These are phyloP conservation scores for Azemiops feae DNA, from an alignment of 2,113 vertebrate species.

Conservation along the genomic window DNA sequence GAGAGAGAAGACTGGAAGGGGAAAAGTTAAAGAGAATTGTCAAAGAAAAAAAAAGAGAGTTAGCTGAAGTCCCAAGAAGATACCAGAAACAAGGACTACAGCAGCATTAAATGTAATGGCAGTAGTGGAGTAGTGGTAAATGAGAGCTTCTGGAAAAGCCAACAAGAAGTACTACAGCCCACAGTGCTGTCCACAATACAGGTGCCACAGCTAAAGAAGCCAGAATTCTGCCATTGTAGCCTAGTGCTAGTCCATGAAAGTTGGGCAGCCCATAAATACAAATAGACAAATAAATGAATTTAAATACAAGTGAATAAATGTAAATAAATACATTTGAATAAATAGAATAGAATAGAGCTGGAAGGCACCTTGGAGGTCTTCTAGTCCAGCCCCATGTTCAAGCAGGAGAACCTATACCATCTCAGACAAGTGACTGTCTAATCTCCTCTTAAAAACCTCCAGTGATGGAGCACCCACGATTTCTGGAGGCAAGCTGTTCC, in stretches of 20 bases:
- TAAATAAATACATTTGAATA: background rate
- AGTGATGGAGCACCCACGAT: too few species aligned
- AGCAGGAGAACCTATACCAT: too few species aligned
- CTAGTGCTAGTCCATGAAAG: background rate
- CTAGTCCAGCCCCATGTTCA: too few species aligned
- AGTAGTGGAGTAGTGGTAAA: background rate
- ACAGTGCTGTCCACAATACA: background rate
- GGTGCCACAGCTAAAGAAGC: background rate
- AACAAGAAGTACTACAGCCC: background rate
- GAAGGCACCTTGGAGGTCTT: too few species aligned
- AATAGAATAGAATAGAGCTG: background rate
- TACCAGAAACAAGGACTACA: background rate
- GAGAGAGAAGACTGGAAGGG: background rate
- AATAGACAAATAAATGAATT: background rate
- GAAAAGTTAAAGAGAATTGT: background rate
- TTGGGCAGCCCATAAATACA: background rate
- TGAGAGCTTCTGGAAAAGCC: background rate
- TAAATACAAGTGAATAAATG: background rate
- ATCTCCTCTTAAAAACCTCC: too few species aligned
- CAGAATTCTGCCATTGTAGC: background rate
- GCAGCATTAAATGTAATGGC: background rate
- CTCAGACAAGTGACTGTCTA: too few species aligned
- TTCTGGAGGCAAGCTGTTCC: too few species aligned
- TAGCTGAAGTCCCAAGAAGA: background rate
- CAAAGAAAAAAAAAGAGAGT: background rate